phyloP scores from a whole-genome alignment of 2,797 vertebrate species.

The Falco columbarius region DNA sequence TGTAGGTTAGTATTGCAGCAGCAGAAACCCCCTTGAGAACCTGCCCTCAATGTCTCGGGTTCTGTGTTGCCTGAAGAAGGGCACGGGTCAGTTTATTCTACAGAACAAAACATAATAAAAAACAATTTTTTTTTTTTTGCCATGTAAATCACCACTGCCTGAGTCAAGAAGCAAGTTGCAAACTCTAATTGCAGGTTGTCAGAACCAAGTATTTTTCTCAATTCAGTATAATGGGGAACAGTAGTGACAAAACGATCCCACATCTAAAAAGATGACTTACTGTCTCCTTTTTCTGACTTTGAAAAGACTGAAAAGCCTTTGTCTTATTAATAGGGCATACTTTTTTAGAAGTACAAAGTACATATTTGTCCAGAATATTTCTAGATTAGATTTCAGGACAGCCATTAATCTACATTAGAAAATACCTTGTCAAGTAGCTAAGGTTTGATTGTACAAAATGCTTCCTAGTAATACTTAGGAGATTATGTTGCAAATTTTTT shows the following conservation, averaged over 20 bases:
- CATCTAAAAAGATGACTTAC: background rate
- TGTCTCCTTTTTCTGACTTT: constrained; percentile 4
- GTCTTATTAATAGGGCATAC: background rate
- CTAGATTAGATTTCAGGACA: background rate
- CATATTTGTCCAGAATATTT: background rate
- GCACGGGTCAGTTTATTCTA: background rate
- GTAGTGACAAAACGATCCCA: background rate
- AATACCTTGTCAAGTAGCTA: background rate
- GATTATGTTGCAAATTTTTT: background rate
- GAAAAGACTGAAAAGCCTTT: background rate
- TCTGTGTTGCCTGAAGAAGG: background rate
- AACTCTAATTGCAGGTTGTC: constrained; percentile 39
- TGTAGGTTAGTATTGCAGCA: background rate
- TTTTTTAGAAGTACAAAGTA: background rate
- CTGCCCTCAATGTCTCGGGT: background rate
- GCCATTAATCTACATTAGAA: background rate
- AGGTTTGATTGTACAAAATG: background rate
- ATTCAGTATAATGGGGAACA: background rate
- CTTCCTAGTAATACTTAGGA: background rate
- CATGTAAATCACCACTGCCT: background rate
- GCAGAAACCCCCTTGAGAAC: background rate
- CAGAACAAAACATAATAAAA: background rate
- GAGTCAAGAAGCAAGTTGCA: background rate
- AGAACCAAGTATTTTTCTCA: background rate
- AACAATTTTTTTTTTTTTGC: background rate